Evolutionary conservation across 2,888 invertebrate genomes (phyloP).

Genomic region (Agonopterix heracliana): DNA sequence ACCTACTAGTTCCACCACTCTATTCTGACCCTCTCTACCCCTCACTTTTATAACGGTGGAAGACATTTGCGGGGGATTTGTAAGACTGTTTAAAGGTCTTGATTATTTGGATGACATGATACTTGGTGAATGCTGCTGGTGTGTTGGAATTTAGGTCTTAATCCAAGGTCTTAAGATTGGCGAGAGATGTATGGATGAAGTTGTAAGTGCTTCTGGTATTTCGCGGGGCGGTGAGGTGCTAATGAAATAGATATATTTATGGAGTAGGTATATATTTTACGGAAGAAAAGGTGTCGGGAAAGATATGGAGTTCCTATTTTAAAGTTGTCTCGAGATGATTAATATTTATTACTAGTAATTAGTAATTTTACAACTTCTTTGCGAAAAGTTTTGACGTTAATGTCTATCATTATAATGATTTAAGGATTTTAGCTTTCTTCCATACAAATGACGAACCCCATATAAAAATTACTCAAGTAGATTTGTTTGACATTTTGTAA

Average conservation of each 20-base stretch:
- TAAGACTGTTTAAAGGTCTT: constrained; percentile 24
- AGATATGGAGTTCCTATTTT: not conserved
- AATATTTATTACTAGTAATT: too few species aligned
- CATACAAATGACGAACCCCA: too few species aligned
- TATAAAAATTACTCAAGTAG: too few species aligned
- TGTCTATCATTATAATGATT: too few species aligned
- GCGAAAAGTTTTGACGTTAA: too few species aligned
- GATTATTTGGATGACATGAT: constrained; percentile 29
- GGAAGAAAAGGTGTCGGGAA: constrained; percentile 18
- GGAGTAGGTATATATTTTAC: constrained; percentile 28
- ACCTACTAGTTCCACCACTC: constrained; percentile 59
- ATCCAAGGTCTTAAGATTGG: constrained; percentile 8
- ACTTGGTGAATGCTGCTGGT: constrained; percentile 24
- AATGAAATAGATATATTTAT: constrained; percentile 54
- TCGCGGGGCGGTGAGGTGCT: constrained; percentile 58
- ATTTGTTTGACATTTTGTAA: too few species aligned
- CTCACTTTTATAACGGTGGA: constrained; percentile 13
- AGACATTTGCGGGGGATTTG: not conserved
- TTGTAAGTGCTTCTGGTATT: constrained; percentile 40
- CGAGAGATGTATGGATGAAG: constrained; percentile 7
- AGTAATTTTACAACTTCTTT: too few species aligned
- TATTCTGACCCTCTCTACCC: constrained; percentile 35
- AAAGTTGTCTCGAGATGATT: too few species aligned
- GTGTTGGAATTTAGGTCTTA: constrained; percentile 26
- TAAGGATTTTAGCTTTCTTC: too few species aligned